Conservation (phyloP, 2,797 vertebrate species). For the Pogoniulus pusillus region DNA sequence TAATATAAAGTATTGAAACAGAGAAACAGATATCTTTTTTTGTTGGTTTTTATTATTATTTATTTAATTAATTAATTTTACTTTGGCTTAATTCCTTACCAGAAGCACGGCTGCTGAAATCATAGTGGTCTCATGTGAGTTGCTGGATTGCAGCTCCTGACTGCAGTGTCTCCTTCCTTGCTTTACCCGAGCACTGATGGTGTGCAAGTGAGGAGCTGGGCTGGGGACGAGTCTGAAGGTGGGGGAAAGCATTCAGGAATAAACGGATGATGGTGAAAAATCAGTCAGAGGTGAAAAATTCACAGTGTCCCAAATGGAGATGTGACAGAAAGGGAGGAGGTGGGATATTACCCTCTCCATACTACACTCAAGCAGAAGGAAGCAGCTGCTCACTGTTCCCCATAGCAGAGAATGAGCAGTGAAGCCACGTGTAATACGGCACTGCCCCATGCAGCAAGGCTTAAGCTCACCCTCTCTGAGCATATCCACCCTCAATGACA, state of each 20-base stretch:
- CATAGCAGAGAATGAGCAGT: background rate
- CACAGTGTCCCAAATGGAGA: background rate
- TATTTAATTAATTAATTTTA: too few relatives aligned
- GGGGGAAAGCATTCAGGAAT: background rate
- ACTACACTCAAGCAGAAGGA: background rate
- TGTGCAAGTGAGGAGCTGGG: background rate
- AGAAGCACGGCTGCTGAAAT: background rate
- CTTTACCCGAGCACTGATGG: background rate
- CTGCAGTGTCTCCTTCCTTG: background rate
- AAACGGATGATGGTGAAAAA: background rate
- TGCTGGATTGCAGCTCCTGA: slow-evolving; percentile 21
- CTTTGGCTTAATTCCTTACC: background rate
- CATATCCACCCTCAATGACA: background rate
- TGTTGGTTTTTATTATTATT: background rate
- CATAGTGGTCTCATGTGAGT: slow-evolving; percentile 28
- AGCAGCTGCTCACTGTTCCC: background rate
- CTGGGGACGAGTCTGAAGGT: background rate
- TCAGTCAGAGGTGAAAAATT: background rate
- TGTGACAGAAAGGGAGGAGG: background rate
- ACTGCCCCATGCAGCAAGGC: background rate
- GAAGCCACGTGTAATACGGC: background rate
- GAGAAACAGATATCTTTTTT: background rate
- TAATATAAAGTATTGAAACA: slow-evolving; percentile 50
- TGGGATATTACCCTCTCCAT: background rate
- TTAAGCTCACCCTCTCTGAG: background rate